Evolutionary conservation across 1,140 invertebrate species (phyloP).

Genomic region (Zaprionus africanus): DNA sequence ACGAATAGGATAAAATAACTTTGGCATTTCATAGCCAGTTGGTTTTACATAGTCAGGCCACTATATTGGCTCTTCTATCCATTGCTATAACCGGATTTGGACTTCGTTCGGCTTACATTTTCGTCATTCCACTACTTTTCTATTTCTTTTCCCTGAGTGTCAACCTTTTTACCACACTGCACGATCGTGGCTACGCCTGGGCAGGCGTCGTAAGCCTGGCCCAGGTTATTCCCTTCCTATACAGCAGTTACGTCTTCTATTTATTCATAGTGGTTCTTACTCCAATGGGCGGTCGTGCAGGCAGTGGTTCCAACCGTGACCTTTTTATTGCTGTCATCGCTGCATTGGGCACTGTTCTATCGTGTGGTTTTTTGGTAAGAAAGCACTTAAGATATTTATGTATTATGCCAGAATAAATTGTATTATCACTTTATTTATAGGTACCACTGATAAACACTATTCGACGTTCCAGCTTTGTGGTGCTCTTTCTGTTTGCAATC

Average conservation of each 20-base stretch:
- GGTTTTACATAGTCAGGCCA: constrained; percentile 56
- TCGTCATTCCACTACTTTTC: constrained; percentile 60
- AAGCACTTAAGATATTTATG: not conserved
- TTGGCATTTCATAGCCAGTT: constrained; percentile 53
- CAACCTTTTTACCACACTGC: constrained; percentile 58
- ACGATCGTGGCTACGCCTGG: constrained; percentile 86
- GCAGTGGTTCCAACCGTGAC: constrained; percentile 87
- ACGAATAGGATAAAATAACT: constrained; percentile 47
- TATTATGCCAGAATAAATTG: not conserved
- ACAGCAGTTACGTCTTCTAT: constrained; percentile 87
- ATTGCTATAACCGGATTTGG: constrained; percentile 40
- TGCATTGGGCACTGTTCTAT: constrained; percentile 82
- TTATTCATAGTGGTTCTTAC: constrained; percentile 88
- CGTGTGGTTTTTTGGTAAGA: constrained; percentile 69
- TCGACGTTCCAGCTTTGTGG: constrained; percentile 58
- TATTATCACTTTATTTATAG: constrained; percentile 29
- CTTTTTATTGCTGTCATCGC: constrained; percentile 85
- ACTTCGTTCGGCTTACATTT: constrained; percentile 57
- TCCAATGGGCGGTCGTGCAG: constrained; percentile 88
- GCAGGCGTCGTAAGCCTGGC: constrained; percentile 85
- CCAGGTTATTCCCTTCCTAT: constrained; percentile 83
- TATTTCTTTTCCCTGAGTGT: constrained; percentile 52
- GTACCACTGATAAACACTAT: constrained; percentile 71
- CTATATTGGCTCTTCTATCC: constrained; percentile 47
- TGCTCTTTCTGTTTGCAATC: constrained; percentile 84